Evolutionary conservation across 2,888 invertebrate species (phyloP), one percentile per base, ranked within the genome.

Genomic region (Microplitis manilae): DNA sequence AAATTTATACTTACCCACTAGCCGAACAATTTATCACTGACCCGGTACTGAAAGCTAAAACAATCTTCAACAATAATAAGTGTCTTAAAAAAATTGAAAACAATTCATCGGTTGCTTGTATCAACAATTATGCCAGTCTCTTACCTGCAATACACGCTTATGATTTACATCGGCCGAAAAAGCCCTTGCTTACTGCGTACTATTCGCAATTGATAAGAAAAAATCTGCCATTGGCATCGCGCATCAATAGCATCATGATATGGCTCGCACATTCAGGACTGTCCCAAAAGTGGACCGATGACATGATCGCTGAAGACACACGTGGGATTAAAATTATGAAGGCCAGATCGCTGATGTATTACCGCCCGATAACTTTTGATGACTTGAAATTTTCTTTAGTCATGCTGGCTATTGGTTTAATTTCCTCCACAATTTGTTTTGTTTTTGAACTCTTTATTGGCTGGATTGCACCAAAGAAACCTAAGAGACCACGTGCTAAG

Each of bases 71-170:
- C 59, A 5, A 9, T 8, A 8, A 17, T 0, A 9, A 62, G 8
- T 73, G 72, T 9, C 5, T 20, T n/a, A 6, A 61, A 1, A 17
- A 2, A 20, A 40, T 73, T 64, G 4, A 39, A 6, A 39, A 64
- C 2, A 73, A 41, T 7, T 38, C 38, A 1, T 41, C 41, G 6
- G 64, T 41, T 41, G 73, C 40, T 15, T 73, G 73, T 40, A 64
- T 73, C 40, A 7, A 20, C 9, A 40, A 17, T 1, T 61, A 8
- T 2, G 2, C 4, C 2, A 30, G 5, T 7, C 5, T 0, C 4
- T n/a, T 62, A 8, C n/a, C n/a, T 38, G 39, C 7, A 2, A 59
- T 61, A n/a, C 5, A 39, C 61, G 30, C 8, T 8, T 38, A 41
- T 17, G 41, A 73, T 17, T 41, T 73, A 9, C 17, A 62, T 13